phyloP scores from a whole-genome alignment of 2,888 invertebrate genomes.

The Drosophila kokeensis region DNA sequence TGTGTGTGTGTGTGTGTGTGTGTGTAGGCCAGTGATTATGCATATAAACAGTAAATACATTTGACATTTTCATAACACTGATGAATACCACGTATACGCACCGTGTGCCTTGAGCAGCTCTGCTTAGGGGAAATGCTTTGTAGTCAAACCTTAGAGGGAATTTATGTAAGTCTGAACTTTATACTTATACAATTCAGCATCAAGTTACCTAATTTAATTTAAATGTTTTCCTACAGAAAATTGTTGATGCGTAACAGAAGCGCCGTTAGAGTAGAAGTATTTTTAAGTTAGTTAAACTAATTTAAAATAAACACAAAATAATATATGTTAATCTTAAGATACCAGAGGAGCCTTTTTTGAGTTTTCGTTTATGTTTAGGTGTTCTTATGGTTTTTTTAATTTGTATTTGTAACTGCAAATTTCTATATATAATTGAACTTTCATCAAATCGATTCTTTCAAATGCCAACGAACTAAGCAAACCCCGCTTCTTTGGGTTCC shows the following conservation, averaged over 20 bases:
- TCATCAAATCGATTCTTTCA: neutral
- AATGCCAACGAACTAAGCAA: neutral
- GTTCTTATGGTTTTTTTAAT: no score
- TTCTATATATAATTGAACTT: neutral
- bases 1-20: conserved; percentile 9
- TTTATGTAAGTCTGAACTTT: conserved; percentile 13
- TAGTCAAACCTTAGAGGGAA: neutral
- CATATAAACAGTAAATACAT: conserved; percentile 47
- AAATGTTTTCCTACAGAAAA: conserved; percentile 1
- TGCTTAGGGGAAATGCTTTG: conserved; percentile 5
- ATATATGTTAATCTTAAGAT: no score
- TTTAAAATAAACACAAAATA: neutral
- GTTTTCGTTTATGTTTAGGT: neutral
- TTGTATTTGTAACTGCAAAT: neutral
- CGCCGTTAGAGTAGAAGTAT: neutral
- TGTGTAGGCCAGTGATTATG: conserved; percentile 34
- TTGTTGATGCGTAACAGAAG: neutral
- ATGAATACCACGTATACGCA: conserved; percentile 53
- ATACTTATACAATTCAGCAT: neutral
- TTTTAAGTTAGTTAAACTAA: neutral
- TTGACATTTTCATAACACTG: conserved; percentile 41
- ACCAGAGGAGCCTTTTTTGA: no score
- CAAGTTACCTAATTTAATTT: conserved; percentile 2
- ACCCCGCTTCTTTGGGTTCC: neutral
- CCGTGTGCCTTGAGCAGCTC: neutral